A percentile compares a stretch with the other conserved stretches of the same genome.
phyloP scores from a whole-genome alignment of 37 sponge, comb jelly and placozoan species.

The Spongilla lacustris region DNA sequence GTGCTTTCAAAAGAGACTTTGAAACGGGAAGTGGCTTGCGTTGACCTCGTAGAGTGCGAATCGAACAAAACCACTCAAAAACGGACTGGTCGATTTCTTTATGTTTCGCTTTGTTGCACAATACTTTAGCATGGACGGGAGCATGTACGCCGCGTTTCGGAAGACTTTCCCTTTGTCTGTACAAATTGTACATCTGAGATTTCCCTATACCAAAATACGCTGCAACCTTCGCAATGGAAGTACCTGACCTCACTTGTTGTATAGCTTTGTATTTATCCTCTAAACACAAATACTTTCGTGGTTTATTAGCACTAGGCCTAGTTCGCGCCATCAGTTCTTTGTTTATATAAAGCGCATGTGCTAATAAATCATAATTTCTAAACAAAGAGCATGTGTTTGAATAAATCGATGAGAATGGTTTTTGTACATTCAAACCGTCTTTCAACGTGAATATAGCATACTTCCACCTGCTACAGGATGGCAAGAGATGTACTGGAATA shows the following conservation, averaged over 20 bases:
- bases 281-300: background rate
- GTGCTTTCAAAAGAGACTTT: background rate
- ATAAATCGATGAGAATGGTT: background rate
- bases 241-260: background rate
- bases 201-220: background rate
- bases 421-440: background rate
- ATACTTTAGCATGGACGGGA: background rate
- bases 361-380: background rate
- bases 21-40: background rate
- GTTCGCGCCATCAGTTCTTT: background rate
- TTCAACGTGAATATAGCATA: background rate
- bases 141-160: background rate
- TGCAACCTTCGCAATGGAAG: too few relatives aligned
- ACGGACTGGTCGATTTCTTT: background rate
- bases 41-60: background rate
- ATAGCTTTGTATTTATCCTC: background rate
- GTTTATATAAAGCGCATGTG: background rate
- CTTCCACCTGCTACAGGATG: background rate
- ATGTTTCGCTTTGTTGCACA: background rate
- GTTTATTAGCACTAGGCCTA: too few relatives aligned
- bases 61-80: background rate
- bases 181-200: background rate
- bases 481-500: background rate
- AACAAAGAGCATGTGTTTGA: conserved; percentile 1
- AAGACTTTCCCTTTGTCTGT: background rate